These are phyloP conservation scores for Belonocnema kinseyi DNA, from an alignment of 1,140 invertebrate species.

Conservation along the genomic window DNA sequence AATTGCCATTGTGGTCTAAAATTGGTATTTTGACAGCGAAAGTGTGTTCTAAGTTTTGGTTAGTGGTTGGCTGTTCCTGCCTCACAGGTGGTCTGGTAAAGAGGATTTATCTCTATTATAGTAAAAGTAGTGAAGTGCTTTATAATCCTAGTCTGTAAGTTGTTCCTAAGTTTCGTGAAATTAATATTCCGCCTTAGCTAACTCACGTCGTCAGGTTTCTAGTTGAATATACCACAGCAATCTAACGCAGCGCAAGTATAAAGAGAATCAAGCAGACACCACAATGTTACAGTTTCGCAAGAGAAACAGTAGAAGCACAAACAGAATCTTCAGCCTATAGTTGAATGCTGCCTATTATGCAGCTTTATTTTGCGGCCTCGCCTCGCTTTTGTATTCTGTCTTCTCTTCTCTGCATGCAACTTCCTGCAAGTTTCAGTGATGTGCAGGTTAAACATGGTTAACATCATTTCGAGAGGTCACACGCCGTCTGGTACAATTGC, in stretches of 20 bases:
- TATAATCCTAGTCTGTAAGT: constrained; percentile 4
- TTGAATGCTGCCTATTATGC: background rate
- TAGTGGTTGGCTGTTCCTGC: no score
- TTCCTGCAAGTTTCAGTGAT: background rate
- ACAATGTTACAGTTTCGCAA: constrained; percentile 10
- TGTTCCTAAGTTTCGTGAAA: background rate
- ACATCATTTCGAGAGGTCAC: no score
- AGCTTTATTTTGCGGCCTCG: background rate
- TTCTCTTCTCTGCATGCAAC: background rate
- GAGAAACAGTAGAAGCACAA: constrained; percentile 10
- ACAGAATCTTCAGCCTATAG: constrained; percentile 12
- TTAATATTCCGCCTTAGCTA: constrained; percentile 5
- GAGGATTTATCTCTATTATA: background rate
- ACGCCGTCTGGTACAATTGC: no score
- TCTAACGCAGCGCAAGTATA: constrained; percentile 9
- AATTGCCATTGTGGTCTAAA: constrained; percentile 4
- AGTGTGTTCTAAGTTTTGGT: no score
- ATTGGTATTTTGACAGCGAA: background rate
- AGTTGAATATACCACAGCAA: background rate
- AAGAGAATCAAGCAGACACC: background rate
- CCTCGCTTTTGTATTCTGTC: background rate
- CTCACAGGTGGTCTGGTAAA: background rate
- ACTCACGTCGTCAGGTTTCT: constrained; percentile 8
- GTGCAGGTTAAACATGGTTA: no score
- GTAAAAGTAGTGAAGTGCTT: constrained; percentile 5